phyloP scores from a whole-genome alignment of 1,140 invertebrate genomes.

The Cherax destructor region DNA sequence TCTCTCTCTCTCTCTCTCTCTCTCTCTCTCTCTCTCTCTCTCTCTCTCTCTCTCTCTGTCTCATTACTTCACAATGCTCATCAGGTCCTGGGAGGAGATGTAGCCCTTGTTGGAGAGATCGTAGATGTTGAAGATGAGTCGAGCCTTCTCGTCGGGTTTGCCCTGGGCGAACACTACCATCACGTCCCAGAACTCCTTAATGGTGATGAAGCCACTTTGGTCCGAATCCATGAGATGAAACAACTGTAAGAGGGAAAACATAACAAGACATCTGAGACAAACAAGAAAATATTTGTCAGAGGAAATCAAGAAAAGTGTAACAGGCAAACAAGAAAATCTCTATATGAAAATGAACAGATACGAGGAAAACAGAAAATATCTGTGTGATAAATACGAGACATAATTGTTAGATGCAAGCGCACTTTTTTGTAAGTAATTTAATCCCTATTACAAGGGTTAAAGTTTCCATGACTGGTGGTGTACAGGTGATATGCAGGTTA shows the following conservation, averaged over 20 bases:
- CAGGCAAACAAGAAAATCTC: too few species aligned
- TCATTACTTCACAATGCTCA: conserved; percentile 78
- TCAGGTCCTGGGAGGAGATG: conserved; percentile 78
- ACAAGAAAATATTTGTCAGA: too few species aligned
- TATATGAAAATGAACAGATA: too few species aligned
- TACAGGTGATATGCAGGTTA: too few species aligned
- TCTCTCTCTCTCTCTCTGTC: neutral
- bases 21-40: neutral
- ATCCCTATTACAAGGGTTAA: too few species aligned
- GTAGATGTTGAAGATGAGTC: conserved; percentile 81
- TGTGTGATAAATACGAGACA: too few species aligned
- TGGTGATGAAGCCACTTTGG: conserved; percentile 82
- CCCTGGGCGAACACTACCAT: conserved; percentile 81
- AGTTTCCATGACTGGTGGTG: too few species aligned
- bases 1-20: neutral
- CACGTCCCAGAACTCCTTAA: conserved; percentile 81
- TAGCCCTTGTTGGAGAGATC: conserved; percentile 78
- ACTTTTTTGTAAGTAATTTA: too few species aligned
- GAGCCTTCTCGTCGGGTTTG: conserved; percentile 78
- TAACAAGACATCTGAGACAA: neutral
- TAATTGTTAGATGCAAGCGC: too few species aligned
- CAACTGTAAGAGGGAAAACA: conserved; percentile 76
- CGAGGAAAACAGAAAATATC: too few species aligned
- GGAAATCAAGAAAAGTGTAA: too few species aligned
- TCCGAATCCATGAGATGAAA: conserved; percentile 81